These are phyloP conservation scores for Chelonia mydas DNA, from an alignment of 2,797 vertebrate species.

Conservation along the genomic window DNA sequence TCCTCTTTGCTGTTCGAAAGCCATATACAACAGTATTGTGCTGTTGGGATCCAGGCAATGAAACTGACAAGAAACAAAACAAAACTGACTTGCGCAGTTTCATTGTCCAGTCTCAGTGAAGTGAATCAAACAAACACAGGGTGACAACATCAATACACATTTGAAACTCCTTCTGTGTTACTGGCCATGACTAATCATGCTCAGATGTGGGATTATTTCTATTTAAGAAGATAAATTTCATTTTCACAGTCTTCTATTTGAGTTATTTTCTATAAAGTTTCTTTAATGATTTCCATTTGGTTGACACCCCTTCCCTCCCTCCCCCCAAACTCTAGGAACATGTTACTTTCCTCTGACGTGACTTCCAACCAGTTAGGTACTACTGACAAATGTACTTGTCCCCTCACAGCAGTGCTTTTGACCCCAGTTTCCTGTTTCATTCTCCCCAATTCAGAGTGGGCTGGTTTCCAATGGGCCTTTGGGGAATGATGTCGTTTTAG, in stretches of 20 bases:
- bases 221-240: not conserved
- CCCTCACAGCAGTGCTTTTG: not conserved
- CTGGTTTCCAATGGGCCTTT: slow-evolving; percentile 88
- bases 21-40: not conserved
- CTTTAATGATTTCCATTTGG: not conserved
- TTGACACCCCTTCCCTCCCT: not conserved
- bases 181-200: not conserved
- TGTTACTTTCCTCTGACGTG: not conserved
- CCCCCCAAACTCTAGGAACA: not conserved
- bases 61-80: not conserved
- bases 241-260: not conserved
- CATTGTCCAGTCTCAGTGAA: not conserved
- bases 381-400: not conserved
- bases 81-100: not conserved
- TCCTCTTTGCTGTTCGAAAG: not conserved
- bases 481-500: slow-evolving; percentile 77
- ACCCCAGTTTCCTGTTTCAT: not conserved
- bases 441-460: slow-evolving; percentile 80
- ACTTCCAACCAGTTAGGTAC: not conserved
- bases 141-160: not conserved
- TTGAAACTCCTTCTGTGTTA: not conserved
- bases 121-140: not conserved
- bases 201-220: not conserved
- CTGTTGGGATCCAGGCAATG: not conserved
- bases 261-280: not conserved